Percentiles rank a stretch among this genome's conserved stretches.
These are phyloP conservation scores for Oncorhynchus gorbuscha DNA, from an alignment of 2,113 vertebrate species.

Conservation along the genomic window DNA sequence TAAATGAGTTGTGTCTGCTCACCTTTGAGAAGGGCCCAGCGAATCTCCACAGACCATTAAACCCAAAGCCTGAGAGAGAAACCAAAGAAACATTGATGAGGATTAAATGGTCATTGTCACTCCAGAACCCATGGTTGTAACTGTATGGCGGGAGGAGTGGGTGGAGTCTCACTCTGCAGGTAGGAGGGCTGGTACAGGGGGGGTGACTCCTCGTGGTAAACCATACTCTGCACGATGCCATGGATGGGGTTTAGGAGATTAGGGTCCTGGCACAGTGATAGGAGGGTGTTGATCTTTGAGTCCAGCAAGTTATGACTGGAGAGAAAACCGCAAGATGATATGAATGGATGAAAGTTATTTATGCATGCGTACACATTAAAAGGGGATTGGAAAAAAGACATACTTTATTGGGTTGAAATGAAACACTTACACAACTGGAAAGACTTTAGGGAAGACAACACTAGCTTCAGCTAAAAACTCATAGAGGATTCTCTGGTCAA, in stretches of 20 bases:
- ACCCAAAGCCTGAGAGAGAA: constrained; percentile 83
- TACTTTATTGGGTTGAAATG: not conserved
- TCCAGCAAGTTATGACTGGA: constrained; percentile 87
- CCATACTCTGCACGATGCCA: constrained; percentile 87
- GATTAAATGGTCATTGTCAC: not conserved
- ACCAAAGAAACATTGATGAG: not conserved
- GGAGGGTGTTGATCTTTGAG: constrained; percentile 87
- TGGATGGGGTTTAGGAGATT: constrained; percentile 87
- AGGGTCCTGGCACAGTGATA: constrained; percentile 89
- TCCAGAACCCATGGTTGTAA: not conserved
- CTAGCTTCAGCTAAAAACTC: constrained; percentile 90
- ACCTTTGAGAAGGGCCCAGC: constrained; percentile 91
- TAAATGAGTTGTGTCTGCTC: constrained; percentile 38
- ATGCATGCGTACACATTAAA: not conserved
- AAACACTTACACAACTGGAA: constrained; percentile 88
- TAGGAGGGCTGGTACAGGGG: constrained; percentile 88
- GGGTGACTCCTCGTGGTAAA: constrained; percentile 87
- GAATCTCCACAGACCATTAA: constrained; percentile 89
- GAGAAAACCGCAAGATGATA: not conserved
- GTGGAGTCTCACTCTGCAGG: constrained; percentile 79
- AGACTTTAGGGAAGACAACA: constrained; percentile 90
- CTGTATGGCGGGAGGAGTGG: not conserved
- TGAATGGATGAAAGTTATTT: not conserved
- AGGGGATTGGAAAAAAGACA: not conserved
- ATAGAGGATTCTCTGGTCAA: constrained; percentile 88